Conservation (phyloP, 2,888 invertebrate species). For the Apocheima hispidaria region DNA sequence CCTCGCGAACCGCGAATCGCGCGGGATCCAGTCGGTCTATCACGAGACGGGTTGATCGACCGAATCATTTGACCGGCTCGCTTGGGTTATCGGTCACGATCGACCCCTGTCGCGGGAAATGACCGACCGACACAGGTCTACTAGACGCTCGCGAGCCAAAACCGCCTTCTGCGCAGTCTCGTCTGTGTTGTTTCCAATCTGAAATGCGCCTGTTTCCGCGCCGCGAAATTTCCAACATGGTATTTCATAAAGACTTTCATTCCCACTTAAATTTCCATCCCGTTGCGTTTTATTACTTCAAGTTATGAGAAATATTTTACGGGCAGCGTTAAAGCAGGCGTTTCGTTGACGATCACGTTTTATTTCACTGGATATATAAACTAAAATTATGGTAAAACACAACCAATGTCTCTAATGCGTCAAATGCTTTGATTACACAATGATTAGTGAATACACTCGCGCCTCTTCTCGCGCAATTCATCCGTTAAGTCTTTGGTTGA, state of each 20-base stretch:
- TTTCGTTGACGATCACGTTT: conserved; percentile 15
- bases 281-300: conserved; percentile 23
- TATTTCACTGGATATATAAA: conserved; percentile 15
- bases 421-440: background rate
- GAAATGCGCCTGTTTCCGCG: background rate
- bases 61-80: too few species aligned
- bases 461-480: too few species aligned
- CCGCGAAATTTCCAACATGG: conserved; percentile 8
- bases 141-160: too few species aligned
- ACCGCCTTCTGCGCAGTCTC: background rate
- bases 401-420: background rate
- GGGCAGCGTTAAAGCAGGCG: conserved; percentile 5
- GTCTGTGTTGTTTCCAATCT: background rate
- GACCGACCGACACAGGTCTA: too few species aligned
- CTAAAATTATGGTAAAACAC: background rate
- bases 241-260: conserved; percentile 30
- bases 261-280: conserved; percentile 27
- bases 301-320: conserved; percentile 26
- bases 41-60: too few species aligned
- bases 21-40: too few species aligned
- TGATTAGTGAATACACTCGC: too few species aligned
- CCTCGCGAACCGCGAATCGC: too few species aligned
- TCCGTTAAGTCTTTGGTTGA: too few species aligned
- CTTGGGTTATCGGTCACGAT: too few species aligned
- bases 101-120: too few species aligned